A percentile compares a stretch with the other conserved stretches of the same genome.
Conservation (phyloP, 2,888 invertebrate species). For the Emmelina monodactyla region DNA sequence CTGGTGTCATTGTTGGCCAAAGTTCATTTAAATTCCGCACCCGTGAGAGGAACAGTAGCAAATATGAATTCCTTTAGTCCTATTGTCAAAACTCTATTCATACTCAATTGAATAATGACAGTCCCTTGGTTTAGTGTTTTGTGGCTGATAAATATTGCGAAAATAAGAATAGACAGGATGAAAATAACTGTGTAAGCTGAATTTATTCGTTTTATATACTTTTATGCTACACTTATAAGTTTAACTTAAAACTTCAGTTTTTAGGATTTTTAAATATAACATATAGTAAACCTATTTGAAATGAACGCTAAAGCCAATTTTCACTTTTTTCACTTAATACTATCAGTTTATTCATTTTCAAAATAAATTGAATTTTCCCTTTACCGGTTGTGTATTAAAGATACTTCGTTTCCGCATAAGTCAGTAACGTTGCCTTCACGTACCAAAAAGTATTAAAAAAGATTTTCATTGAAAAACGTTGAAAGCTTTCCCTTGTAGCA, state of each 20-base stretch:
- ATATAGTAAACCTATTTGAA: too few relatives aligned
- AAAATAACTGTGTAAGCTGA: not conserved
- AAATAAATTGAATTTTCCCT: too few relatives aligned
- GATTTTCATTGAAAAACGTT: not conserved
- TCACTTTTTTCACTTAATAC: too few relatives aligned
- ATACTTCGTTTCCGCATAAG: too few relatives aligned
- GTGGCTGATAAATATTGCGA: slow-evolving; percentile 13
- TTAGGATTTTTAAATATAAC: too few relatives aligned
- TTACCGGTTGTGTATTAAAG: too few relatives aligned
- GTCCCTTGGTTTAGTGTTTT: slow-evolving; percentile 40
- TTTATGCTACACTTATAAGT: not conserved
- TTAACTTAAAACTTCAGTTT: too few relatives aligned
- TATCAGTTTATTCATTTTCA: too few relatives aligned
- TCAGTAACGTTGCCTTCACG: too few relatives aligned
- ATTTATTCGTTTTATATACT: not conserved
- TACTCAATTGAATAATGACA: slow-evolving; percentile 46
- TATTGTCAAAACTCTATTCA: slow-evolving; percentile 53
- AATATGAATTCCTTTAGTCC: slow-evolving; percentile 62
- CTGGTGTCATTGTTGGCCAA: slow-evolving; percentile 62
- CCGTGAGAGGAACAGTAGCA: slow-evolving; percentile 61
- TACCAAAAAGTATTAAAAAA: too few relatives aligned
- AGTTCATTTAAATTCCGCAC: slow-evolving; percentile 63
- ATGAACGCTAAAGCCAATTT: too few relatives aligned
- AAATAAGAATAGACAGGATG: slow-evolving; percentile 5
- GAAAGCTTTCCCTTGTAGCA: not conserved